These are phyloP conservation scores for Montipora capitata DNA, from an alignment of 92 coral and sea anemone genomes.

Conservation along the genomic window DNA sequence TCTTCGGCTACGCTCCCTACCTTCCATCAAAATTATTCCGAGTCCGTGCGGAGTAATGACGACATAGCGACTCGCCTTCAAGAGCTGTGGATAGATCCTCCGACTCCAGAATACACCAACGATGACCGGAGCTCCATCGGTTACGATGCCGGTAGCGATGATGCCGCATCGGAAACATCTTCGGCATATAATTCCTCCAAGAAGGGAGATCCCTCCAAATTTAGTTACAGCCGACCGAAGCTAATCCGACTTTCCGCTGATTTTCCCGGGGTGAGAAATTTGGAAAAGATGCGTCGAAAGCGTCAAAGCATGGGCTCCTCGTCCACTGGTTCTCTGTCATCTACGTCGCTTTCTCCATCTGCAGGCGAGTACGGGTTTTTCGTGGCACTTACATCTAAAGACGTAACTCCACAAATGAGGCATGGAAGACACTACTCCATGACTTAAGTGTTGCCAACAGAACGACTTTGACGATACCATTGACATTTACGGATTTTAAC, in stretches of 20 bases:
- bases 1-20: conserved; percentile 65
- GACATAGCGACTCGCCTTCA: conserved; percentile 64
- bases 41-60: conserved; percentile 60
- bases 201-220: conserved; percentile 55
- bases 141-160: conserved; percentile 89
- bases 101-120: conserved; percentile 60
- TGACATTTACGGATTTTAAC: too few species aligned
- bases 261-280: conserved; percentile 87
- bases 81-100: conserved; percentile 69
- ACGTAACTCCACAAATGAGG: conserved; percentile 10
- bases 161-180: conserved; percentile 82
- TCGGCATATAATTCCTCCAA: conserved; percentile 72
- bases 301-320: conserved; percentile 92
- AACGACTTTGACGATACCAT: too few species aligned
- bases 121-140: conserved; percentile 92
- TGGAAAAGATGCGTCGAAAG: conserved; percentile 88
- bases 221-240: conserved; percentile 83
- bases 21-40: conserved; percentile 27
- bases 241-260: conserved; percentile 86
- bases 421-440: conserved; percentile 35
- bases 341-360: conserved; percentile 70
- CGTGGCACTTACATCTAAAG: conserved; percentile 84
- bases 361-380: conserved; percentile 84
- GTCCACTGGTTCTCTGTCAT: conserved; percentile 75
- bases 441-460: conserved; percentile 1